Base-by-base conservation (phyloP, 2,888 invertebrate species). In the Elegia similella region DNA sequence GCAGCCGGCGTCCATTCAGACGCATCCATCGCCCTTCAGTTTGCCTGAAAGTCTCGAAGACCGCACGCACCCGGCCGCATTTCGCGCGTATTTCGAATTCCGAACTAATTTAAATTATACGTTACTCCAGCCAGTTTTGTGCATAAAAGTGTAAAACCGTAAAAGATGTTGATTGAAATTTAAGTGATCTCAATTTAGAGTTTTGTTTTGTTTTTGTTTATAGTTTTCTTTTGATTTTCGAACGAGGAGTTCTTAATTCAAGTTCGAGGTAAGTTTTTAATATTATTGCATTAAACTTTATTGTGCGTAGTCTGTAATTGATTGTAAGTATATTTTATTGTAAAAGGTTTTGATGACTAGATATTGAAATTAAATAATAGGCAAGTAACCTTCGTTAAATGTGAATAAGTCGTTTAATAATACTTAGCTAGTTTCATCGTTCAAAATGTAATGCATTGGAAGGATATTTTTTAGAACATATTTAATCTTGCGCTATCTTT, bases 1-100 rank as follows among this genome's bases (percentile, higher is more conserved):
- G 72, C 66, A 67, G 62, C 66, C 54, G 61, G 30, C 70, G 67
- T 76, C 73, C 85, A 85, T 85, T 86, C 80, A 86, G 74, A 67
- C 73, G 72, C 74, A 73, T 71, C 82, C 73, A 73, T 71, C 82
- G 71, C 78, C 76, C 82, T 85, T 78, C 88, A 89, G 88, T 88
- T 75, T 76, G 75, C 62, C 82, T 83, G 81, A 78, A 86, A 82
- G 76, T 75, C 72, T 74, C 76, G 75, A 72, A 65, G 82, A 72
- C 70, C 82, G 84, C 83, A 79, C 88, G 89, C 82, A 70, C 78
- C 76, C 70, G 67, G 66, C 71, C 78, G 72, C 60, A 16, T 76
- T 78, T 76, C 73, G 78, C 82, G 84, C 82, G 80, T 73, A 70
- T 69, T 79, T 72, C 77, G 73, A 75, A 76, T 75, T 76, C 63